phyloP scores from a whole-genome alignment of 1,140 invertebrate species.

The Temnothorax nylanderi region DNA sequence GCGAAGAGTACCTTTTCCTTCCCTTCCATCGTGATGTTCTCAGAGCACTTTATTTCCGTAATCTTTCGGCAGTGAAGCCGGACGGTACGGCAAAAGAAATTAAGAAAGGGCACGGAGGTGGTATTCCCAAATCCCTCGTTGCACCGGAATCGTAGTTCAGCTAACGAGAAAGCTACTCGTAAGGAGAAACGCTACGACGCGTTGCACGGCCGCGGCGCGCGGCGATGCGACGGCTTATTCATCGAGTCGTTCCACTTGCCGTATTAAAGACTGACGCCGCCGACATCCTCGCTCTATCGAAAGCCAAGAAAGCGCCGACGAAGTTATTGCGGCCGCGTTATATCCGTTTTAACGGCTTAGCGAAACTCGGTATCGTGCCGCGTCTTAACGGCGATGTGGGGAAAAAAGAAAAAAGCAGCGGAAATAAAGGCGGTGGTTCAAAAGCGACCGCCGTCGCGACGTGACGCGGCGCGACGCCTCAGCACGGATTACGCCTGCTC shows the following conservation, averaged over 20 bases:
- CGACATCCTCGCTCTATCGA: constrained; percentile 21
- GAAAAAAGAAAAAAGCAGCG: background rate
- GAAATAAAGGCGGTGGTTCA: background rate
- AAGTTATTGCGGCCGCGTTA: constrained; percentile 7
- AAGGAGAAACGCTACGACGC: constrained; percentile 16
- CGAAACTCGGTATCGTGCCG: background rate
- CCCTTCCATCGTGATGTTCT: background rate
- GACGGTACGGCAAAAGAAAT: background rate
- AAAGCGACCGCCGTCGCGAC: background rate
- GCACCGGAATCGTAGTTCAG: constrained; percentile 41
- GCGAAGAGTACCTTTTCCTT: background rate
- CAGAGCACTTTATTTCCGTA: background rate
- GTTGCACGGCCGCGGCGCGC: too few relatives aligned
- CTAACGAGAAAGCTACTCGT: constrained; percentile 64
- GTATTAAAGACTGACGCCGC: constrained; percentile 53
- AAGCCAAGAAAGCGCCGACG: constrained; percentile 13
- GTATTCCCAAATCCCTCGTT: constrained; percentile 32
- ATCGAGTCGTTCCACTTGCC: constrained; percentile 44
- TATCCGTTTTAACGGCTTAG: constrained; percentile 36
- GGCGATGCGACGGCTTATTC: constrained; percentile 50
- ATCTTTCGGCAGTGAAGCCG: background rate
- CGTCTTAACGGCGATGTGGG: background rate
- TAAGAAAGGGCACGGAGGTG: background rate
- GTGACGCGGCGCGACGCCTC: background rate
- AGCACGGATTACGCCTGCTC: background rate